phyloP scores from a whole-genome alignment of 2,113 vertebrate species.

The Eulemur macaco region DNA sequence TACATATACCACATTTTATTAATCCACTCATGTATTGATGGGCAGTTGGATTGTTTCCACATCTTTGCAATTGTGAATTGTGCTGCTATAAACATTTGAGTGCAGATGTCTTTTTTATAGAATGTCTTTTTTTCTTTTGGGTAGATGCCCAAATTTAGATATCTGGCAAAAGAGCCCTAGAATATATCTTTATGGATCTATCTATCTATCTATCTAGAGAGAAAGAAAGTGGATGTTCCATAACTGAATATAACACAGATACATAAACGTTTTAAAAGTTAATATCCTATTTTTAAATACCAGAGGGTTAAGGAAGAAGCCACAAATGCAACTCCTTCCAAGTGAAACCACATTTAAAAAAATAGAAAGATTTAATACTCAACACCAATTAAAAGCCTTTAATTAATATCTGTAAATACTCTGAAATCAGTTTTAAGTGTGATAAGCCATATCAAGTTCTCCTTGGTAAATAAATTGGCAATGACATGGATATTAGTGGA shows the following conservation, averaged over 20 bases:
- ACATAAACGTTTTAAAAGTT: not conserved
- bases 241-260: not conserved
- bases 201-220: not conserved
- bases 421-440: slow-evolving; percentile 44
- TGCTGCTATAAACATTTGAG: no score
- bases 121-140: no score
- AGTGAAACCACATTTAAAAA: not conserved
- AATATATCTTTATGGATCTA: not conserved
- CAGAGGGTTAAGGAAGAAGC: not conserved
- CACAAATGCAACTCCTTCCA: not conserved
- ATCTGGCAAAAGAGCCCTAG: not conserved
- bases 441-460: slow-evolving; percentile 43
- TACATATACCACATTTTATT: no score
- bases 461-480: slow-evolving; percentile 61
- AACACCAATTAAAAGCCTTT: slow-evolving; percentile 10
- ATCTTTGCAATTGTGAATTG: no score
- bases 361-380: not conserved
- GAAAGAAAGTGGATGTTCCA: no score
- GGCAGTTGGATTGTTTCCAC: no score
- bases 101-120: no score
- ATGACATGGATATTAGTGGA: slow-evolving; percentile 49
- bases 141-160: not conserved
- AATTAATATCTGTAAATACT: slow-evolving; percentile 57
- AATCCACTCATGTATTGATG: no score
- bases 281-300: slow-evolving; percentile 4